These are phyloP conservation scores for Pyrocoelia pectoralis DNA, from an alignment of 2,888 invertebrate genomes.

Conservation along the genomic window DNA sequence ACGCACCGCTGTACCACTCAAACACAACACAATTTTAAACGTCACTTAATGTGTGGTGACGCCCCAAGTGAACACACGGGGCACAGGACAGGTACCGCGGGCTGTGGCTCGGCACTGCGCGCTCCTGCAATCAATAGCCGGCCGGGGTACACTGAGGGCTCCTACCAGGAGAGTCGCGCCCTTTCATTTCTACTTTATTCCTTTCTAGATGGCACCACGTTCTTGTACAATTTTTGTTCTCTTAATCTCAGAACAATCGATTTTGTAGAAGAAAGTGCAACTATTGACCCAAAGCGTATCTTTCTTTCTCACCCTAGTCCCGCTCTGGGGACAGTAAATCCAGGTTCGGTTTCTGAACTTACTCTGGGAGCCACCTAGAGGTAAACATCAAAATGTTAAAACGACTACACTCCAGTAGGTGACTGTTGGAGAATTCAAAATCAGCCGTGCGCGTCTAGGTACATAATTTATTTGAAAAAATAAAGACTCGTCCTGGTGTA, in stretches of 20 bases:
- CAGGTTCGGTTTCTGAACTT: no score
- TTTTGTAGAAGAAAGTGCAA: not conserved
- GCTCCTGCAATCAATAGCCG: constrained; percentile 48
- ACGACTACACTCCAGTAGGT: no score
- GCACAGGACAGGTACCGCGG: constrained; percentile 46
- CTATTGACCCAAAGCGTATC: no score
- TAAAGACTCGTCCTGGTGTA: no score
- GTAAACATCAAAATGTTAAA: no score
- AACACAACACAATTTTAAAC: constrained; percentile 40
- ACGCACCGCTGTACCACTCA: constrained; percentile 44
- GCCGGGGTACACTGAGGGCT: constrained; percentile 45
- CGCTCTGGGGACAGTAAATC: no score
- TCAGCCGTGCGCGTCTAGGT: no score
- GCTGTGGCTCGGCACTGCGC: constrained; percentile 50
- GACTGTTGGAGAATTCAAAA: no score
- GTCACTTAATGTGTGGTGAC: constrained; percentile 47
- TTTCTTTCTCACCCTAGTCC: no score
- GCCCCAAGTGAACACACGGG: constrained; percentile 49
- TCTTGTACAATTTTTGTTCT: not conserved
- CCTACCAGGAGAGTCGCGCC: constrained; percentile 43
- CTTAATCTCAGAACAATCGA: not conserved
- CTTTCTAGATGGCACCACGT: constrained; percentile 38
- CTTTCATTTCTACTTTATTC: constrained; percentile 33
- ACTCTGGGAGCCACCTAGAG: no score
- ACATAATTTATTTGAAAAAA: no score